Conservation (phyloP, 2,888 invertebrate species). For the Microdon myrmicae region DNA sequence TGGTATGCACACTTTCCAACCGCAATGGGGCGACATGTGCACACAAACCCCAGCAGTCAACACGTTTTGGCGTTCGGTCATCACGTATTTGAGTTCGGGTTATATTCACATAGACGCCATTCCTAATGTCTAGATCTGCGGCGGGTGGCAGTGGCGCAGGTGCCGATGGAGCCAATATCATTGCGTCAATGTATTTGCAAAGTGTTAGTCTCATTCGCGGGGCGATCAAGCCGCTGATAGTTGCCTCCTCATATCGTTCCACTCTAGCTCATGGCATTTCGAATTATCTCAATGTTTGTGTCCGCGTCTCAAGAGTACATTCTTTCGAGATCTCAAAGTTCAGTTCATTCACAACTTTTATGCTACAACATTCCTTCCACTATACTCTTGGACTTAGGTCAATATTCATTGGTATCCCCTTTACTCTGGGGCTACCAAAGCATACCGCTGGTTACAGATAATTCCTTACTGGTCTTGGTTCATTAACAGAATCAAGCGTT, state of each 20-base stretch:
- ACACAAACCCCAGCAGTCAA: constrained; percentile 28
- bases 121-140: not conserved
- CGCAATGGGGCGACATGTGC: constrained; percentile 1
- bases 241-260: constrained; percentile 33
- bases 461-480: too few relatives aligned
- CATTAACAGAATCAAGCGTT: constrained; percentile 53
- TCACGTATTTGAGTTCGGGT: constrained; percentile 13
- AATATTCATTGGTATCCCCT: constrained; percentile 16
- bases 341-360: constrained; percentile 66
- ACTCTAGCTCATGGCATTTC: constrained; percentile 22
- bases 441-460: too few relatives aligned
- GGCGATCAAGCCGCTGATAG: too few relatives aligned
- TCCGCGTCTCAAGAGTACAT: constrained; percentile 62
- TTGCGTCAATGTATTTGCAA: not conserved
- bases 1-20: constrained; percentile 1
- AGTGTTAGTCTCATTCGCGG: constrained; percentile 34
- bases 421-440: too few relatives aligned
- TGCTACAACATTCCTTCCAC: constrained; percentile 40
- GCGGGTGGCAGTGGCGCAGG: constrained; percentile 2
- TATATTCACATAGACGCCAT: constrained; percentile 10
- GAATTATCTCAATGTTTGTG: constrained; percentile 54
- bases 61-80: constrained; percentile 7
- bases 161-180: constrained; percentile 15
- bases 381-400: constrained; percentile 23
- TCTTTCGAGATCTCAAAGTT: constrained; percentile 63